phyloP scores from a whole-genome alignment of 2,888 invertebrate species.

The Parnassius smintheus region DNA sequence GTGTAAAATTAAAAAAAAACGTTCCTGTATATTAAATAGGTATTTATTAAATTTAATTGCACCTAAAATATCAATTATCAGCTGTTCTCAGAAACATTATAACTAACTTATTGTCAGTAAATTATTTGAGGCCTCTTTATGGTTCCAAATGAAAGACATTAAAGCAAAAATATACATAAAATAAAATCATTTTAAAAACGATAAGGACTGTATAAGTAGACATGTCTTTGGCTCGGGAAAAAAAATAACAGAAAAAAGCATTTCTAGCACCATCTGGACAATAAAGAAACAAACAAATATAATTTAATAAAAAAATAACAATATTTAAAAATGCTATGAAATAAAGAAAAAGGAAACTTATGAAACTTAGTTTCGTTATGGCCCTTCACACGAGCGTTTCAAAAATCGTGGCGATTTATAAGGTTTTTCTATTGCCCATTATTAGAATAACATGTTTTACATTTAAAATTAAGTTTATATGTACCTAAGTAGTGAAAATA shows the following conservation, averaged over 20 bases:
- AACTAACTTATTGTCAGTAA: conserved; percentile 60
- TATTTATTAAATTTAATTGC: conserved; percentile 78
- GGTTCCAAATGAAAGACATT: conserved; percentile 39
- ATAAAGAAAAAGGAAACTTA: conserved; percentile 34
- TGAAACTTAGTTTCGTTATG: conserved; percentile 41
- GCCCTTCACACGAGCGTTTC: conserved; percentile 28
- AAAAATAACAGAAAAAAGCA: conserved; percentile 55
- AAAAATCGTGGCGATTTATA: conserved; percentile 12
- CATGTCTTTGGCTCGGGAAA: conserved; percentile 74
- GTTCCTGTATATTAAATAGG: conserved; percentile 69
- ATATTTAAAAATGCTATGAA: conserved; percentile 41
- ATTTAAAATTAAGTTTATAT: conserved; percentile 30
- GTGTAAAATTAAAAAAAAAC: conserved; percentile 36
- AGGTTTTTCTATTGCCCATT: background rate
- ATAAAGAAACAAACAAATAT: conserved; percentile 43
- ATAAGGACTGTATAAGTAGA: conserved; percentile 34
- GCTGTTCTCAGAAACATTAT: conserved; percentile 43
- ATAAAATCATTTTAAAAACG: conserved; percentile 31
- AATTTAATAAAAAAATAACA: conserved; percentile 41
- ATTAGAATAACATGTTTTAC: background rate
- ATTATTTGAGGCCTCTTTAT: conserved; percentile 50
- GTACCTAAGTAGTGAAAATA: conserved; percentile 43
- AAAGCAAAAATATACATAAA: conserved; percentile 48
- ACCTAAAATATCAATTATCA: conserved; percentile 68
- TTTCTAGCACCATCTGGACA: conserved; percentile 74